These are phyloP conservation scores for Gymnocheta viridis DNA, from an alignment of 2,888 invertebrate genomes.

Conservation along the genomic window DNA sequence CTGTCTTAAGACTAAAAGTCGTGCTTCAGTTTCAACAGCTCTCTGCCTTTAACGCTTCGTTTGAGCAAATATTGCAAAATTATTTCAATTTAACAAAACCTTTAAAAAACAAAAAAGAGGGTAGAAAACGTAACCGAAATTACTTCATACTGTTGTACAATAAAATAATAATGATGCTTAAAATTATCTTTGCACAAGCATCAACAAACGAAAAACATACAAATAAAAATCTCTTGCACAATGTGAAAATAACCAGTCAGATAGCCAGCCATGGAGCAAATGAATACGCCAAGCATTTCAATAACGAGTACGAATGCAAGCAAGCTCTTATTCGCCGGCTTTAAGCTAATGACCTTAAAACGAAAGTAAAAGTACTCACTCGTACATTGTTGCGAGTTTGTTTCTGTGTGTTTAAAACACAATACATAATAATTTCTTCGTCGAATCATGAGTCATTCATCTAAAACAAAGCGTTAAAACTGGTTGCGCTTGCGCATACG, in stretches of 20 bases:
- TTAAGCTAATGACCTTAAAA: slow-evolving; percentile 74
- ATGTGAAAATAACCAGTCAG: neutral
- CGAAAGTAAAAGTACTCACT: slow-evolving; percentile 81
- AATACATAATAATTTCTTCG: slow-evolving; percentile 46
- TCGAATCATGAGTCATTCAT: slow-evolving; percentile 47
- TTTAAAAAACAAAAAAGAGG: slow-evolving; percentile 47
- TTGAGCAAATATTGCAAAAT: slow-evolving; percentile 62
- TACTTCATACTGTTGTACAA: slow-evolving; percentile 52
- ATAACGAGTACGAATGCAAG: neutral
- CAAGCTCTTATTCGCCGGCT: slow-evolving; percentile 43
- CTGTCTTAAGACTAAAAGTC: slow-evolving; percentile 51
- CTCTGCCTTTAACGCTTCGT: slow-evolving; percentile 22
- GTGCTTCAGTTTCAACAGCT: slow-evolving; percentile 10
- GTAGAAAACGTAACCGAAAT: slow-evolving; percentile 54
- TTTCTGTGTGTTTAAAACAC: slow-evolving; percentile 9
- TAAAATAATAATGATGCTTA: slow-evolving; percentile 43
- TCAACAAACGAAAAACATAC: slow-evolving; percentile 14
- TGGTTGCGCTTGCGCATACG: slow-evolving; percentile 58
- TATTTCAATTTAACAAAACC: slow-evolving; percentile 43
- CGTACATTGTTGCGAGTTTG: slow-evolving; percentile 15
- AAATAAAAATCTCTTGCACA: slow-evolving; percentile 59
- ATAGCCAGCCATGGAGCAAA: neutral
- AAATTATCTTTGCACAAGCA: slow-evolving; percentile 50
- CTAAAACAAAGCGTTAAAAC: slow-evolving; percentile 28
- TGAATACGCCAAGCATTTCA: slow-evolving; percentile 14